These are phyloP conservation scores for Catharus fuscescens DNA, from an alignment of 2,113 vertebrate species.

Conservation along the genomic window DNA sequence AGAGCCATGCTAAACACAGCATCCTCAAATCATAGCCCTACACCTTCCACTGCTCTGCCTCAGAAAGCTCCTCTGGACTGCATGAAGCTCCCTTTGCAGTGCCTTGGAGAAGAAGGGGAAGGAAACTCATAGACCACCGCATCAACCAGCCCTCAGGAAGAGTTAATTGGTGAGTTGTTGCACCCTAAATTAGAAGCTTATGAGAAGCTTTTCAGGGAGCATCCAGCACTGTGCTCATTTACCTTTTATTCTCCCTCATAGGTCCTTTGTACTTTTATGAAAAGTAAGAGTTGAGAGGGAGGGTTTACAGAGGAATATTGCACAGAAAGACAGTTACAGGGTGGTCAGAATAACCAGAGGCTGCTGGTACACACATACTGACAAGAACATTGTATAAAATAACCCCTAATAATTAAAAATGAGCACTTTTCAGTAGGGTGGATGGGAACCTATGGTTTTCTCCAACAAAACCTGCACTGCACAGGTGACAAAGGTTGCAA, in stretches of 20 bases:
- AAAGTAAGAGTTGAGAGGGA: not conserved
- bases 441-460: rapidly evolving
- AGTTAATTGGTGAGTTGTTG: not conserved
- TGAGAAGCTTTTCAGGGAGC: not conserved
- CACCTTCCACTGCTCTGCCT: not conserved
- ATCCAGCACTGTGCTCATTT: not conserved
- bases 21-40: not conserved
- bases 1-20: not conserved
- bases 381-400: not conserved
- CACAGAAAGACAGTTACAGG: not conserved
- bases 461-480: not conserved
- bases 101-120: not conserved
- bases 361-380: not conserved
- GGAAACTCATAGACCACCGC: not conserved
- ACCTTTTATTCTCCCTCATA: rapidly evolving
- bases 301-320: not conserved
- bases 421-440: not conserved
- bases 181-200: not conserved
- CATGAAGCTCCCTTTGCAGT: rapidly evolving
- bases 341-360: not conserved
- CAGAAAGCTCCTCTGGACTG: not conserved
- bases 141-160: not conserved
- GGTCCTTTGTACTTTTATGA: not conserved
- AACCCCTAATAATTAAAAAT: not conserved
- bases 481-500: not conserved